Evolutionary conservation across 2,888 invertebrate genomes (phyloP).

Genomic region (Eristalis arbustorum): DNA sequence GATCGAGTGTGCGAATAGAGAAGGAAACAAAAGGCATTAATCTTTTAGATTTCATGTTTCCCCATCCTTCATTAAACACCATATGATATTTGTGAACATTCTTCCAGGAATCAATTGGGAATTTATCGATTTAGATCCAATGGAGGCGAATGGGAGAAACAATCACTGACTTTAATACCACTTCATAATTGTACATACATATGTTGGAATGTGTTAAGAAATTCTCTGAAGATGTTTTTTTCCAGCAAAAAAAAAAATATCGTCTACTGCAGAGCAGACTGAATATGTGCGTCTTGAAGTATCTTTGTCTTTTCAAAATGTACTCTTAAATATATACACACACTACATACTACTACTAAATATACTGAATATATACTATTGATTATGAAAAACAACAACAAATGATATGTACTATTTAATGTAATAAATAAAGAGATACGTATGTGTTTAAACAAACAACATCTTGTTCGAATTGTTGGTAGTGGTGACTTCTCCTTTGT

Average conservation of each 20-base stretch:
- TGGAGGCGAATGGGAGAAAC: background rate
- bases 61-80: background rate
- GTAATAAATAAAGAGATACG: background rate
- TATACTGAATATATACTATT: background rate
- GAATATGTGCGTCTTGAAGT: background rate
- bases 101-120: background rate
- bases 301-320: background rate
- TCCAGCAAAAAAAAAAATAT: background rate
- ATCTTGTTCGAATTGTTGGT: background rate
- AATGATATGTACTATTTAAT: background rate
- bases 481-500: too few species aligned
- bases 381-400: background rate
- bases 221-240: constrained; percentile 1
- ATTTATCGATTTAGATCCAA: background rate
- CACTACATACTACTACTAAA: background rate
- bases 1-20: constrained; percentile 81
- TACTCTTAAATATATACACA: background rate
- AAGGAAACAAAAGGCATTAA: constrained; percentile 37
- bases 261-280: background rate
- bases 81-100: background rate
- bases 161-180: background rate
- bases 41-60: constrained; percentile 13
- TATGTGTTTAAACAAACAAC: background rate
- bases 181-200: constrained; percentile 19
- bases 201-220: constrained; percentile 5